Conservation (phyloP, 2,113 vertebrate genomes). For the Lota lota region DNA sequence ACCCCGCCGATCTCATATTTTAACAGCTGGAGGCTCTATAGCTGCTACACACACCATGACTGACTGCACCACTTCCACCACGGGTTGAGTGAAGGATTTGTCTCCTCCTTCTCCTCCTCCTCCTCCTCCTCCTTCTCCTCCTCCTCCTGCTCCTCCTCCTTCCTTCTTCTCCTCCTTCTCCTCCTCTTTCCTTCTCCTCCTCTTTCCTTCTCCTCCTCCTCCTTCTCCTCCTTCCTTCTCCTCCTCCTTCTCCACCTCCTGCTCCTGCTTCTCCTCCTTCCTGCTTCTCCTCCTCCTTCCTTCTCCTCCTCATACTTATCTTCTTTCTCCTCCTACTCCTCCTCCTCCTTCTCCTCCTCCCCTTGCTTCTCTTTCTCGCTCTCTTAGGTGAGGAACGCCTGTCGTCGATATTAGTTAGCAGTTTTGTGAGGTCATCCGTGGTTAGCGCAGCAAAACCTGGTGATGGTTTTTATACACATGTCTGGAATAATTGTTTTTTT, state of each 20-base stretch:
- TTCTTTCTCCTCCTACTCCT: neutral
- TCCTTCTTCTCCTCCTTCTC: no score
- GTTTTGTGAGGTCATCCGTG: neutral
- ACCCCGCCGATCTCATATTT: constrained; percentile 60
- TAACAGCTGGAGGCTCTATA: constrained; percentile 65
- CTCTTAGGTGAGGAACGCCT: no score
- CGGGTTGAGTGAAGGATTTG: no score
- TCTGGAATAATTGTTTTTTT: neutral
- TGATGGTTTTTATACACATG: neutral
- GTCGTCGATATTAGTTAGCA: no score
- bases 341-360: no score
- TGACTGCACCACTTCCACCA: constrained; percentile 24
- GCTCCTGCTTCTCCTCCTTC: neutral
- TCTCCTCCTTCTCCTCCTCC: constrained; percentile 15
- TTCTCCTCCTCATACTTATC: constrained; percentile 2
- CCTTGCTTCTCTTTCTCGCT: no score
- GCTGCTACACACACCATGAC: constrained; percentile 38
- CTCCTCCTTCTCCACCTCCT: constrained; percentile 9
- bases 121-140: constrained; percentile 21
- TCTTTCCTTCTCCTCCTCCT: no score
- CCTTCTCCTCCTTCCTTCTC: no score
- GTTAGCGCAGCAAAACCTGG: neutral
- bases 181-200: no score
- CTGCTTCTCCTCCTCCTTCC: neutral
- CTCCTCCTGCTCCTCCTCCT: no score